phyloP scores from a whole-genome alignment of 2,113 vertebrate species.

The Podiceps cristatus region DNA sequence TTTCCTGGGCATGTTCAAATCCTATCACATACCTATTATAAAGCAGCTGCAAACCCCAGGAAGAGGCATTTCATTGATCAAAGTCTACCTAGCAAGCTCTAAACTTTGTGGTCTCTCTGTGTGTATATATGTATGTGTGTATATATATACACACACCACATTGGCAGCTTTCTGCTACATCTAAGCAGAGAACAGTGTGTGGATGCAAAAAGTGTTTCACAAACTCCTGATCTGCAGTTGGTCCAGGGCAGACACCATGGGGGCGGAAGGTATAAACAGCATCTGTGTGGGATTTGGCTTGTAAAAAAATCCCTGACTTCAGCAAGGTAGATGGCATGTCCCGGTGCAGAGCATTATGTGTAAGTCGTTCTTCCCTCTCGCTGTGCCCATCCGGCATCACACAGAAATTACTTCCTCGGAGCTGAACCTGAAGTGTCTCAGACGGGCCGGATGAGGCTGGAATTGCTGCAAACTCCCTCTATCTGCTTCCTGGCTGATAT shows the following conservation, averaged over 20 bases:
- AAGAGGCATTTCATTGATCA: neutral
- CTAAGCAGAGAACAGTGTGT: neutral
- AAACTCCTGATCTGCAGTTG: neutral
- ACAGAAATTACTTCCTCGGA: neutral
- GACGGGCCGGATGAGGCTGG: neutral
- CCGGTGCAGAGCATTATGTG: neutral
- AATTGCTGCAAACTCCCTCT: neutral
- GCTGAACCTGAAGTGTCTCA: neutral
- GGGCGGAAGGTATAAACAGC: neutral
- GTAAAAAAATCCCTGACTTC: neutral
- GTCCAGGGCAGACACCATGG: neutral
- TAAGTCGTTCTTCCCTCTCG: neutral
- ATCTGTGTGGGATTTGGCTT: neutral
- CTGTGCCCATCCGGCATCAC: neutral
- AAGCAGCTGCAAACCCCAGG: neutral
- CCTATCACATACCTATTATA: neutral
- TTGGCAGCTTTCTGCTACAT: neutral
- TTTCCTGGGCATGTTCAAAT: neutral
- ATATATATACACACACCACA: neutral
- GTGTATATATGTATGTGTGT: neutral
- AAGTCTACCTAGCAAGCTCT: neutral
- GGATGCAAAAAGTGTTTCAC: neutral
- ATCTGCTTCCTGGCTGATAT: neutral
- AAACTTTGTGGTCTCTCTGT: neutral
- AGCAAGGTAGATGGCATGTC: neutral